A percentile compares a stretch with the other conserved stretches of the same genome.
phyloP scores from a whole-genome alignment of 2,888 invertebrate genomes.

The Dendrolimus pini region DNA sequence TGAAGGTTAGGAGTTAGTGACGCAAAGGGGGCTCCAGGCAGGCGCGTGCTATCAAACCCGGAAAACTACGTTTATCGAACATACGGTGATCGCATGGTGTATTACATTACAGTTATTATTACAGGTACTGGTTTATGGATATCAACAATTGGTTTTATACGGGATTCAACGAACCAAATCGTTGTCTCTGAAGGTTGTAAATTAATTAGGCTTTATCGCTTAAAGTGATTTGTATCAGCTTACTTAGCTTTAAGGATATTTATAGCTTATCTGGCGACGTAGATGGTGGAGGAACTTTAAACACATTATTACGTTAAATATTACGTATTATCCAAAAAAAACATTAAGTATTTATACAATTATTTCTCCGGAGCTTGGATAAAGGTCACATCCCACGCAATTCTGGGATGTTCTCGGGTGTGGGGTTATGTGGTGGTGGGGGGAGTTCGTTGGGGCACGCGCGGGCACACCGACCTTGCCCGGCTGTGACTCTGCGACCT shows the following conservation, averaged over 20 bases:
- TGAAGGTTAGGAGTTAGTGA: conserved; percentile 28
- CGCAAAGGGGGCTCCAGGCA: conserved; percentile 19
- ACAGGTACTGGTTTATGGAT: not conserved
- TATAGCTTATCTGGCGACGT: too few species aligned
- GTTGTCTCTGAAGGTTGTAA: not conserved
- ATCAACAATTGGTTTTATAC: not conserved
- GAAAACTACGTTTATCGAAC: conserved; percentile 15
- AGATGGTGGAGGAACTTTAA: too few species aligned
- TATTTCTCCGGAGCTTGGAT: conserved; percentile 68
- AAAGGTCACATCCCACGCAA: conserved; percentile 75
- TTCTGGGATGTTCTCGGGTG: conserved; percentile 61
- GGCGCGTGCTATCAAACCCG: conserved; percentile 20
- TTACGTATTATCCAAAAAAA: conserved; percentile 34
- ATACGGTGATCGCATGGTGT: not conserved
- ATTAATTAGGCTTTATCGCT: not conserved
- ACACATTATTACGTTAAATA: not conserved
- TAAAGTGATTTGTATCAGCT: not conserved
- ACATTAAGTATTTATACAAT: conserved; percentile 65
- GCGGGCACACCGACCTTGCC: conserved; percentile 74
- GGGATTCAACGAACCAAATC: not conserved
- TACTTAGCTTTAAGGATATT: too few species aligned
- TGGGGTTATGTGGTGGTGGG: conserved; percentile 37
- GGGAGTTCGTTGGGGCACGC: conserved; percentile 49
- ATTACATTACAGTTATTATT: too few species aligned
- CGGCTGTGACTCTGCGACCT: conserved; percentile 76